These are phyloP conservation scores for Xenopus borealis DNA, from an alignment of 2,113 vertebrate species.

Conservation along the genomic window DNA sequence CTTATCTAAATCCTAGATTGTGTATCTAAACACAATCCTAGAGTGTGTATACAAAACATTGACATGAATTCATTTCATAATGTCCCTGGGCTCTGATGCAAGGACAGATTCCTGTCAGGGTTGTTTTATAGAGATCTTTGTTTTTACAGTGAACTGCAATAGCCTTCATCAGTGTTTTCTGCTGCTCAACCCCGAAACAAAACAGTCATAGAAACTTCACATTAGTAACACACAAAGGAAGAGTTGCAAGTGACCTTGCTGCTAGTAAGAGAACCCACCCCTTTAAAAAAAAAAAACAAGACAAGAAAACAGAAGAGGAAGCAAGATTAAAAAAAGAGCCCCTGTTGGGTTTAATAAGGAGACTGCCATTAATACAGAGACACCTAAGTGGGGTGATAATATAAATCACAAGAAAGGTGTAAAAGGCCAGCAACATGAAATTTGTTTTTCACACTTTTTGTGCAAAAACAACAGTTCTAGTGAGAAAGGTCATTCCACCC, in stretches of 20 bases:
- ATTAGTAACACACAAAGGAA: slow-evolving; percentile 48
- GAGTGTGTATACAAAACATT: no score
- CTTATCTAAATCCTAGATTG: no score
- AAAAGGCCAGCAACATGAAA: slow-evolving; percentile 60
- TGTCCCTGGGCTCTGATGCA: slow-evolving; percentile 66
- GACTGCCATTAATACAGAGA: slow-evolving; percentile 42
- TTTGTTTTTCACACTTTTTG: slow-evolving; percentile 69
- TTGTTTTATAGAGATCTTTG: slow-evolving; percentile 3
- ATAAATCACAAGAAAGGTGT: slow-evolving; percentile 56
- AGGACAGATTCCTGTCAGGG: slow-evolving; percentile 35
- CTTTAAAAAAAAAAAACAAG: slow-evolving; percentile 11
- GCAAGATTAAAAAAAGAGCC: slow-evolving; percentile 31
- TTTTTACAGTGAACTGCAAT: slow-evolving; percentile 45
- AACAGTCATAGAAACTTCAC: slow-evolving; percentile 10
- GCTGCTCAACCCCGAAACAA: slow-evolving; percentile 40
- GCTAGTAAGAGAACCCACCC: slow-evolving; percentile 43
- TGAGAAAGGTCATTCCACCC: slow-evolving; percentile 61
- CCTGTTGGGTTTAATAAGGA: slow-evolving; percentile 46
- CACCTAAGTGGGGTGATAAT: slow-evolving; percentile 54
- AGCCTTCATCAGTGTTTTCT: slow-evolving; percentile 40
- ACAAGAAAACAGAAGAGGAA: neutral
- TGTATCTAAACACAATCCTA: no score
- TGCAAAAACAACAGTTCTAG: slow-evolving; percentile 56
- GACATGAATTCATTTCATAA: no score
- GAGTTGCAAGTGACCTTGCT: slow-evolving; percentile 49